These are phyloP conservation scores for Carapus acus DNA, from an alignment of 2,797 vertebrate genomes.

Conservation along the genomic window DNA sequence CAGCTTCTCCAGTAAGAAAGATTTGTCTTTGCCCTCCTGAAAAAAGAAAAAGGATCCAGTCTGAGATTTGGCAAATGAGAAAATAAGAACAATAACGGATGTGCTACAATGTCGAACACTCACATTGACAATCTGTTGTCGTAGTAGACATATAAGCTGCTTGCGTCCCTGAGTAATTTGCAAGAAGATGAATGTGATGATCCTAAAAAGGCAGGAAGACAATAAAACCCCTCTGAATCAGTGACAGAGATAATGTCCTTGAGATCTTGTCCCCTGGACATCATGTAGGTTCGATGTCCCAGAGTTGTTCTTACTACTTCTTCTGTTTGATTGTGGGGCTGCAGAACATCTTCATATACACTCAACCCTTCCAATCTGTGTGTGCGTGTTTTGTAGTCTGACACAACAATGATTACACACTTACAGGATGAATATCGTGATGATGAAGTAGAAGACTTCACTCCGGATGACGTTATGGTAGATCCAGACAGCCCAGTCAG, in stretches of 20 bases:
- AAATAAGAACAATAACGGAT: constrained; percentile 2
- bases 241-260: too few species aligned
- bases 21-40: constrained; percentile 88
- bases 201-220: constrained; percentile 59
- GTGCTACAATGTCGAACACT: constrained; percentile 45
- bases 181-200: constrained; percentile 84
- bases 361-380: too few species aligned
- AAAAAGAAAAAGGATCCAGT: constrained; percentile 4
- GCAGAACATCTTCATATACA: too few species aligned
- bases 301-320: too few species aligned
- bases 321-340: too few species aligned
- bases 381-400: not conserved
- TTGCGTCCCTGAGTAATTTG: constrained; percentile 83
- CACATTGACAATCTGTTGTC: constrained; percentile 83
- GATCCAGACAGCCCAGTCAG: constrained; percentile 82
- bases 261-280: too few species aligned
- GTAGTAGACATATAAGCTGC: constrained; percentile 71
- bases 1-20: constrained; percentile 78
- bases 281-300: too few species aligned
- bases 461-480: constrained; percentile 81
- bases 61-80: too few species aligned
- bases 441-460: constrained; percentile 86
- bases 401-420: constrained; percentile 41
- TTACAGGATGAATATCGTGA: constrained; percentile 81
- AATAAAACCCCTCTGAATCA: not conserved